Evolutionary conservation across 2,113 vertebrate genomes (phyloP).

Genomic region (Paraplagusia blochii): DNA sequence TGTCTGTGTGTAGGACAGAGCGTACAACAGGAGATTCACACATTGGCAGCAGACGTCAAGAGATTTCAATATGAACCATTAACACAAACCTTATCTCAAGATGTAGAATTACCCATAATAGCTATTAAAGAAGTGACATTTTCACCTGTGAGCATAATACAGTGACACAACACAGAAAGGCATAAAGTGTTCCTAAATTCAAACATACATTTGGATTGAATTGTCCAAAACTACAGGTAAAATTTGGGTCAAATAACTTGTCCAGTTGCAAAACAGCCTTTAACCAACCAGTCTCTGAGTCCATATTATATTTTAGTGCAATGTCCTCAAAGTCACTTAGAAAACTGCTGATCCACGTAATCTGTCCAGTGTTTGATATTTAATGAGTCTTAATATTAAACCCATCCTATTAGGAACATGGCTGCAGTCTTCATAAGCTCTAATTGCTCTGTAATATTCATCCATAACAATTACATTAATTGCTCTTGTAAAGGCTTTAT

Average conservation of each 20-base stretch:
- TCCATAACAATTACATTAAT: slow-evolving; percentile 11
- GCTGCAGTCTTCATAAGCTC: slow-evolving; percentile 13
- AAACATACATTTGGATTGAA: no score
- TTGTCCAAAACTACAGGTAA: no score
- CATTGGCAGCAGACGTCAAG: no score
- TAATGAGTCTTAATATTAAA: slow-evolving; percentile 36
- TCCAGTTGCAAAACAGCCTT: no score
- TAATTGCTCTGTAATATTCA: slow-evolving; percentile 23
- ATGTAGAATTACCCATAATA: not conserved
- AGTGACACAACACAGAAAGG: not conserved
- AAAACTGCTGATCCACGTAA: slow-evolving; percentile 23
- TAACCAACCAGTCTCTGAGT: not conserved
- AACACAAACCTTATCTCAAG: no score
- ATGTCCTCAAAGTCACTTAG: slow-evolving; percentile 21
- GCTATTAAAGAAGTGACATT: not conserved
- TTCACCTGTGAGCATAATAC: not conserved
- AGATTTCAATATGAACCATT: no score
- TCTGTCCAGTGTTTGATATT: slow-evolving; percentile 28
- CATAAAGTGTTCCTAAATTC: no score
- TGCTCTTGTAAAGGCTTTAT: slow-evolving; percentile 7
- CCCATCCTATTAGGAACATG: slow-evolving; percentile 12
- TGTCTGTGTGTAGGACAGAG: not conserved
- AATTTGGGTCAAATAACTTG: no score
- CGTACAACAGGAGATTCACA: not conserved
- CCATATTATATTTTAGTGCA: not conserved